A percentile compares a stretch with the other conserved stretches of the same genome.
Evolutionary conservation across 2,888 invertebrate species (phyloP).

Genomic region (Ichneumon xanthorius): DNA sequence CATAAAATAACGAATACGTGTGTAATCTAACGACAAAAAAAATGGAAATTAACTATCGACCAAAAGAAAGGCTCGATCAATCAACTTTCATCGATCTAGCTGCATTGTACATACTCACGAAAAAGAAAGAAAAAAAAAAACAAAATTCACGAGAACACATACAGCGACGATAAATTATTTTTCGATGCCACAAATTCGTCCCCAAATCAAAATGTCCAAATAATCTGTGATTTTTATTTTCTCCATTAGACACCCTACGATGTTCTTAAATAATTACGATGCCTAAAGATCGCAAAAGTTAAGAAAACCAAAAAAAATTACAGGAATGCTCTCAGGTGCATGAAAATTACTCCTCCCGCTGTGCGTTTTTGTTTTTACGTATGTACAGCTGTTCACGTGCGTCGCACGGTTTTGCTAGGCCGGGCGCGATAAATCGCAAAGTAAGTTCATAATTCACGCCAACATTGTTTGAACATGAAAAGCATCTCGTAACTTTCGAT

Average conservation of each 20-base stretch:
- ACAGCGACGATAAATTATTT: slow-evolving; percentile 56
- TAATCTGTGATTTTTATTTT: slow-evolving; percentile 63
- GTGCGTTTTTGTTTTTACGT: slow-evolving; percentile 19
- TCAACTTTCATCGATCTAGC: slow-evolving; percentile 32
- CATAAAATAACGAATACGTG: slow-evolving; percentile 50
- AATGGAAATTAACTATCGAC: slow-evolving; percentile 29
- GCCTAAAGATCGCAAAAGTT: slow-evolving; percentile 2
- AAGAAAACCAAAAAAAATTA: neutral
- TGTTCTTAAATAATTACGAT: slow-evolving; percentile 49
- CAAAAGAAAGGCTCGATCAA: slow-evolving; percentile 36
- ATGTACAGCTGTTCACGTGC: slow-evolving; percentile 45
- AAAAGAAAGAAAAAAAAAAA: slow-evolving; percentile 5
- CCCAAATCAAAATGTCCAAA: slow-evolving; percentile 27
- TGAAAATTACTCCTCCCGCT: neutral
- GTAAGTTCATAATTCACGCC: neutral
- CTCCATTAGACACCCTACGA: slow-evolving; percentile 20
- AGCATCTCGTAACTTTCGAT: neutral
- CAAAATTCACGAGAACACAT: slow-evolving; percentile 18
- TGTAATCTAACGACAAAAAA: slow-evolving; percentile 36
- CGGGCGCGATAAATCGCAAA: neutral
- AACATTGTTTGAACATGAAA: neutral
- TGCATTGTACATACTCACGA: slow-evolving; percentile 59
- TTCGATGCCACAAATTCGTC: slow-evolving; percentile 35
- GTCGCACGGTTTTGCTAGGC: slow-evolving; percentile 29
- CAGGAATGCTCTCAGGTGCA: slow-evolving; percentile 5